These are phyloP conservation scores for Cheilosia vulpina DNA, from an alignment of 2,888 invertebrate species.

Conservation along the genomic window DNA sequence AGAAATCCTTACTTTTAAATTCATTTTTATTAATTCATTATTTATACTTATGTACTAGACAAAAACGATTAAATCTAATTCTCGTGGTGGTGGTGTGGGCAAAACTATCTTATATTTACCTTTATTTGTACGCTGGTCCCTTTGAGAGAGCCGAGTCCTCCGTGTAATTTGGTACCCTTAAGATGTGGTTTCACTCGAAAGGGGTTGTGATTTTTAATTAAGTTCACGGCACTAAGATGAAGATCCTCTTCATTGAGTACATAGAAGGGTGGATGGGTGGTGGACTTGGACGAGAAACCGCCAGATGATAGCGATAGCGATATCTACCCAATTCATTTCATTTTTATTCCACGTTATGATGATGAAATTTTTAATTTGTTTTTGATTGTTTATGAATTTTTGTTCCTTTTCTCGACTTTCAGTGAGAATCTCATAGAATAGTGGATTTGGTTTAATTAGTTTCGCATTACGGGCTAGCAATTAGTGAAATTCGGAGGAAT, in stretches of 20 bases:
- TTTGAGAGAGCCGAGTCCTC: conserved; percentile 14
- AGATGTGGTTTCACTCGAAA: conserved; percentile 52
- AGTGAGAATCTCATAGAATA: neutral
- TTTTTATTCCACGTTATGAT: conserved; percentile 9
- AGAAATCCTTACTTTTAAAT: too few species aligned
- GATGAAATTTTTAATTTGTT: conserved; percentile 56
- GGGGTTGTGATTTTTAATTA: conserved; percentile 66
- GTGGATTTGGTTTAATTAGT: conserved; percentile 55
- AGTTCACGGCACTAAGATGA: conserved; percentile 33
- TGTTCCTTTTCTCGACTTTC: conserved; percentile 20
- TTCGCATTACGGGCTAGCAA: conserved; percentile 52
- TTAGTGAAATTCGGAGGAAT: conserved; percentile 49
- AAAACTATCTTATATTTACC: conserved; percentile 52
- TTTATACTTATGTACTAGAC: too few species aligned
- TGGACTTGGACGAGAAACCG: conserved; percentile 6
- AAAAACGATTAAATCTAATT: too few species aligned
- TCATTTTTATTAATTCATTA: too few species aligned
- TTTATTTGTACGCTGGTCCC: conserved; percentile 5
- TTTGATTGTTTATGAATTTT: conserved; percentile 47
- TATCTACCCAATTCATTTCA: conserved; percentile 3
- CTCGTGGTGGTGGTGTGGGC: neutral
- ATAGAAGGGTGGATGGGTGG: neutral
- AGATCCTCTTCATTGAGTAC: conserved; percentile 39
- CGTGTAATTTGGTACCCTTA: conserved; percentile 60
- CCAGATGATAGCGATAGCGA: conserved; percentile 11